These are phyloP conservation scores for Gymnopithys bicolor DNA, from an alignment of 2,797 vertebrate species.

Conservation along the genomic window DNA sequence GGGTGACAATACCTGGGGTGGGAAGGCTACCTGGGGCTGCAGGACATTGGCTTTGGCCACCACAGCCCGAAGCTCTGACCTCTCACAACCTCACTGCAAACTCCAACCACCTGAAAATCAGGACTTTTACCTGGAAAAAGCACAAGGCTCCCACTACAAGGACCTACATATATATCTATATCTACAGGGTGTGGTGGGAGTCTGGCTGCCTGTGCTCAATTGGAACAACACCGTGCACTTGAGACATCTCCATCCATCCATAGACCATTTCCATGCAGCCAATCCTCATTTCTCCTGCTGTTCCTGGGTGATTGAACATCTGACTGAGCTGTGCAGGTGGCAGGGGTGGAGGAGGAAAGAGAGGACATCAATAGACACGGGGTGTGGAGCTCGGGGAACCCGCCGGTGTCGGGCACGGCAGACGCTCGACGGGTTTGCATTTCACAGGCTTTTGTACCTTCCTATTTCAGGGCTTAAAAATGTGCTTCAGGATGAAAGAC, in stretches of 20 bases:
- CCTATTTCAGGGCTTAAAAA: conserved; percentile 10
- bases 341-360: neutral
- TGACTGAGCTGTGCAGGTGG: neutral
- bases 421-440: neutral
- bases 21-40: neutral
- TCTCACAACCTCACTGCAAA: neutral
- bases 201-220: neutral
- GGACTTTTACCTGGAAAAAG: neutral
- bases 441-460: neutral
- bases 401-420: neutral
- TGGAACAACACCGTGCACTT: neutral
- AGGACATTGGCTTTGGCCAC: neutral
- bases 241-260: neutral
- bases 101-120: neutral
- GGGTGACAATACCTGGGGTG: neutral
- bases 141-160: neutral
- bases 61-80: neutral
- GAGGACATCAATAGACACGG: neutral
- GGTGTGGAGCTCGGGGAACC: neutral
- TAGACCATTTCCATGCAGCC: neutral
- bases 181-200: fast-evolving
- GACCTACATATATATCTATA: neutral
- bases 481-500: neutral
- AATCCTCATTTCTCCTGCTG: neutral
- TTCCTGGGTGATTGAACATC: neutral